Percentiles rank a stretch among this genome's conserved stretches.
Evolutionary conservation across 2,888 invertebrate genomes (phyloP).

Genomic region (Temnothorax rugatulus): DNA sequence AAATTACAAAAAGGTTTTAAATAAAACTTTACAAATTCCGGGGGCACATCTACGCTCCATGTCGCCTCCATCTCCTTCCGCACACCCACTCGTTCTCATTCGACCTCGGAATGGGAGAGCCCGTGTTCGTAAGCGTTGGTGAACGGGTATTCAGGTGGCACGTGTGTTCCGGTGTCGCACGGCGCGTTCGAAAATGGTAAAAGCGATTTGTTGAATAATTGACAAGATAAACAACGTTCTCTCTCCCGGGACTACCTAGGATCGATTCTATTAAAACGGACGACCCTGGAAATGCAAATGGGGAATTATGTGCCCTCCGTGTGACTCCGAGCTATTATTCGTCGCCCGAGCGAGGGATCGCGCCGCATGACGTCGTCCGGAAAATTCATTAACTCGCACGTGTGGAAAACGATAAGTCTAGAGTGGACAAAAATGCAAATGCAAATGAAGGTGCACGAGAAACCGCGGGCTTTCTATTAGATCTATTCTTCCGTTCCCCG

Average conservation of each 20-base stretch:
- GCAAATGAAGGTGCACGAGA: slow-evolving; percentile 20
- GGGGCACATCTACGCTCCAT: neutral
- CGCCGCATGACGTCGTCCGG: slow-evolving; percentile 17
- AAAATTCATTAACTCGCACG: slow-evolving; percentile 40
- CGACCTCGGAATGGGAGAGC: slow-evolving; percentile 13
- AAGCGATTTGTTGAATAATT: slow-evolving; percentile 57
- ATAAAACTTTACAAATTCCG: neutral
- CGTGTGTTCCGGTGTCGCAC: slow-evolving; percentile 29
- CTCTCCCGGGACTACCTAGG: slow-evolving; percentile 19
- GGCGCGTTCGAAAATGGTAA: slow-evolving; percentile 57
- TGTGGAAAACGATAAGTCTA: slow-evolving; percentile 25
- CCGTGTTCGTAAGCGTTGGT: slow-evolving; percentile 66
- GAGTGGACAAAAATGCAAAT: slow-evolving; percentile 22
- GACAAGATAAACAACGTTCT: slow-evolving; percentile 37
- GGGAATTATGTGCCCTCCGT: slow-evolving; percentile 23
- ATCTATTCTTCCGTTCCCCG: neutral
- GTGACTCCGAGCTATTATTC: slow-evolving; percentile 31
- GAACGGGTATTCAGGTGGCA: slow-evolving; percentile 63
- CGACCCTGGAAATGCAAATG: slow-evolving; percentile 52
- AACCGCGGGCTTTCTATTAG: neutral
- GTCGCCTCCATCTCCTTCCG: slow-evolving; percentile 8
- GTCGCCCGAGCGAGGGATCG: neutral
- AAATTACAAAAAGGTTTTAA: neutral
- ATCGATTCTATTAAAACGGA: slow-evolving; percentile 35
- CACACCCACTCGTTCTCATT: slow-evolving; percentile 56